Conservation (phyloP, 2,113 vertebrate genomes). For the Athene noctua region DNA sequence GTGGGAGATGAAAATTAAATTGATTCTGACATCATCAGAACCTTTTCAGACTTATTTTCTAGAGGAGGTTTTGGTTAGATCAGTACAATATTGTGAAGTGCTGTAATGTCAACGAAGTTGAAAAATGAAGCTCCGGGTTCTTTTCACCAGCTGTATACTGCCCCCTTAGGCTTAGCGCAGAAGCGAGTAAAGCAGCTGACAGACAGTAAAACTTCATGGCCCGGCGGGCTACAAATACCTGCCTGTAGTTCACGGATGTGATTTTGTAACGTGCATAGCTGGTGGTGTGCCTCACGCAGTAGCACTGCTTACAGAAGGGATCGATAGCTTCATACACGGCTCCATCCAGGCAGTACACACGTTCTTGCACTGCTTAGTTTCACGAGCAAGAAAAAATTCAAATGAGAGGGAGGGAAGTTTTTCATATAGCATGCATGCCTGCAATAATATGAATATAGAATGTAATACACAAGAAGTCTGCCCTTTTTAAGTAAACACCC, state of each 20-base stretch:
- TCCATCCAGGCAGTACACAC: rapidly evolving
- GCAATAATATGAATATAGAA: background rate
- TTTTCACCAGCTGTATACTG: background rate
- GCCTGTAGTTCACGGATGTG: background rate
- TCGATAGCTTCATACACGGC: rapidly evolving
- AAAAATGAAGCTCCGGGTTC: background rate
- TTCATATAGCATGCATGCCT: background rate
- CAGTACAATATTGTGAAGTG: background rate
- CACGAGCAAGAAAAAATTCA: background rate
- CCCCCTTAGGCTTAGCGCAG: background rate
- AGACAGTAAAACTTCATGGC: background rate
- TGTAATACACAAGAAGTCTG: background rate
- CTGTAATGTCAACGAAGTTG: background rate
- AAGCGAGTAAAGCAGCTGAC: background rate
- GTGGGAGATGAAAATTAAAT: background rate
- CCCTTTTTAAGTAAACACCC: background rate
- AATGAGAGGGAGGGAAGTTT: background rate
- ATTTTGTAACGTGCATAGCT: background rate
- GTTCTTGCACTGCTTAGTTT: background rate
- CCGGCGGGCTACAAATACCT: background rate
- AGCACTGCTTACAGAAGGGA: background rate
- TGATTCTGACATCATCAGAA: background rate
- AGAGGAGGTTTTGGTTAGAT: background rate
- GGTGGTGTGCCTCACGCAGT: background rate
- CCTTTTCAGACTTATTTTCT: background rate